Conservation (phyloP, 2,888 invertebrate species). For the Meghimatium bilineatum region DNA sequence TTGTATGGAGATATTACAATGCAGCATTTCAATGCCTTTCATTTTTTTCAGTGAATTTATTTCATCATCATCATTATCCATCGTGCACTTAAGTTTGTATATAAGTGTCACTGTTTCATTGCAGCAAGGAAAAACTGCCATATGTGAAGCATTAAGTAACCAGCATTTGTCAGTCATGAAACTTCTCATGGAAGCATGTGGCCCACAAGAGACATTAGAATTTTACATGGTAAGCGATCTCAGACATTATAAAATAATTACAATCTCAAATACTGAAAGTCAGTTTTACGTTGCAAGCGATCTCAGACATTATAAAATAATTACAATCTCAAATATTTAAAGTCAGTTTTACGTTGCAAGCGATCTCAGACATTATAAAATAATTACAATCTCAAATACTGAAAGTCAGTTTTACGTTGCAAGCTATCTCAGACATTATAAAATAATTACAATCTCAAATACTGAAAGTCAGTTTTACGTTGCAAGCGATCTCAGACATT, state of each 20-base stretch:
- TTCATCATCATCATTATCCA: no score
- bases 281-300: not conserved
- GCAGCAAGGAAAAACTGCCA: constrained; percentile 61
- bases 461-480: constrained; percentile 41
- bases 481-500: constrained; percentile 12
- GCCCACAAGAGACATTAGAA: constrained; percentile 36
- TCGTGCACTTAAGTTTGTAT: not conserved
- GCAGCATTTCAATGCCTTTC: no score
- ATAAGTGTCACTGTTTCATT: not conserved
- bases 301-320: no score
- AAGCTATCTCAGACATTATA: not conserved
- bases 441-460: no score
- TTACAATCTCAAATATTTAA: no score
- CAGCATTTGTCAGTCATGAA: constrained; percentile 54
- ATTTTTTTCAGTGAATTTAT: no score
- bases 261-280: not conserved
- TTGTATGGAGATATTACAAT: no score
- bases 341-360: constrained; percentile 45
- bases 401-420: not conserved
- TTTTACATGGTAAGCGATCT: constrained; percentile 45
- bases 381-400: no score
- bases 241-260: not conserved
- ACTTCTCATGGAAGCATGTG: constrained; percentile 56
- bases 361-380: not conserved
- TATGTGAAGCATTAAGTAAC: constrained; percentile 57